Evolutionary conservation across 1,140 invertebrate species (phyloP), one percentile per base, ranked within the genome.

Genomic region (Holotrichia oblita): DNA sequence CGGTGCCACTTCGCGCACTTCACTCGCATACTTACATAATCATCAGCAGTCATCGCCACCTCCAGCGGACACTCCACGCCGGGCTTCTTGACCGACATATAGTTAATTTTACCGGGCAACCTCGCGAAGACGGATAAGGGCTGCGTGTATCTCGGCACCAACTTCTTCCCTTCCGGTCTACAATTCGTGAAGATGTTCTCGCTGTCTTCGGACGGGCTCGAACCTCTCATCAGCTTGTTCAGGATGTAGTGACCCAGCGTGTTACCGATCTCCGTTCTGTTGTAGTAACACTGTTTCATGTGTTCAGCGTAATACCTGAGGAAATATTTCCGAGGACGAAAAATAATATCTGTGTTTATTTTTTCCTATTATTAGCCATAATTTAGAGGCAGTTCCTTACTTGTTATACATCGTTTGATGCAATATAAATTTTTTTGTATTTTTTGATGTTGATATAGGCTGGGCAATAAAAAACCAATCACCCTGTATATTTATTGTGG

Each of bases 91-190:
- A 90, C 86, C 48, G 88, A 86, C 6, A 89, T 83, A 79, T 90
- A 90, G 55, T 87, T 85, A 1, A 90, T 77, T 0, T 86, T 85
- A 17, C 88, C 88, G 3, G 89, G 89, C 59, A 90, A 79, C 10
- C 77, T 78, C 78, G 87, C 89, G 76, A 86, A 84, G 3, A 82
- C 83, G n/a, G 88, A 84, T 20, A 85, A 80, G 0, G 89, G 89
- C 78, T 86, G 83, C 8, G 83, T 83, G 34, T 82, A 84, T 42
- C 77, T 48, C 6, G 82, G 82, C 22, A 85, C 84, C 55, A 83
- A 73, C 20, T 40, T 27, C 27, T 75, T 22, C 40, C 12, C 24
- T 77, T 69, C 34, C 0, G 12, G 3, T 20, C 40, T 9, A 55
- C 79, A 81, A 1, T 40, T 44, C 17, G 77, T 20, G 17, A 75